Percentiles rank a stretch among this genome's conserved stretches.
Conservation (phyloP, 2,797 vertebrate species). For the Monodelphis domestica region DNA sequence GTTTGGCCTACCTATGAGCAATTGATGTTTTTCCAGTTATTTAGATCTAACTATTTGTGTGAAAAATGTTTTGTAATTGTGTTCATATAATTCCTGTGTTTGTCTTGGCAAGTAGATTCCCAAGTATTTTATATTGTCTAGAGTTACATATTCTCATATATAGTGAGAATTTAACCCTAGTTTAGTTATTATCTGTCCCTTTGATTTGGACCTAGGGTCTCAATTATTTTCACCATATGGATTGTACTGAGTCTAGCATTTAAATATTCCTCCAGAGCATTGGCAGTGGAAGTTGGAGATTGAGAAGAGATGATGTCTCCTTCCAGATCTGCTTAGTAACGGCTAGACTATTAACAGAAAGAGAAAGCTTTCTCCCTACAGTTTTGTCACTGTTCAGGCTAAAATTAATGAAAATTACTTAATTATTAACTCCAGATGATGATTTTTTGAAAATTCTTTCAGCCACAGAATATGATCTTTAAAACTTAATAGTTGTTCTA, state of each 20-base stretch:
- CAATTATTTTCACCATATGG: neutral
- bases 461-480: conserved; percentile 39
- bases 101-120: no score
- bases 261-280: neutral
- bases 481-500: conserved; percentile 4
- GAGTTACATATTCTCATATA: no score
- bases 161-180: neutral
- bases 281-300: neutral
- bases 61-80: no score
- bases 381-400: conserved; percentile 51
- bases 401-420: conserved; percentile 60
- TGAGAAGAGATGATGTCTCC: neutral
- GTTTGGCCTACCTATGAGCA: no score
- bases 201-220: neutral
- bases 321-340: neutral
- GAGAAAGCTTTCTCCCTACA: neutral
- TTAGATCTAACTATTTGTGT: no score
- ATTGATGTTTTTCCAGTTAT: no score
- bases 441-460: conserved; percentile 37
- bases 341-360: neutral
- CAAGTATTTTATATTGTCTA: no score
- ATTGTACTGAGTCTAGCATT: neutral
- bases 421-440: conserved; percentile 57
- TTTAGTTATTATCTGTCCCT: neutral
- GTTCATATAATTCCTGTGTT: no score